These are phyloP conservation scores for Listrodromus nycthemerus DNA, from an alignment of 2,888 invertebrate species.

Conservation along the genomic window DNA sequence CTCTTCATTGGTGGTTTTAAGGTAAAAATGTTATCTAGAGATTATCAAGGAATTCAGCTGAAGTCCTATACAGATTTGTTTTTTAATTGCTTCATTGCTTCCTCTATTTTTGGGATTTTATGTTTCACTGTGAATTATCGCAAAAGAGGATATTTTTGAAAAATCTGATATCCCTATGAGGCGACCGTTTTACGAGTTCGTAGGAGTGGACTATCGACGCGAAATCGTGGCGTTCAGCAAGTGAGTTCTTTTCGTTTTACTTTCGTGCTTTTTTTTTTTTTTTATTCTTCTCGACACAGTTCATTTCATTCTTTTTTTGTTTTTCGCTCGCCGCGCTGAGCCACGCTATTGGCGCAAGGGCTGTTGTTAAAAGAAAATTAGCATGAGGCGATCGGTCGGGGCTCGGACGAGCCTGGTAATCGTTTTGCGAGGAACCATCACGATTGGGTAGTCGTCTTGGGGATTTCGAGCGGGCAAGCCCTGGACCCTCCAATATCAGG, in stretches of 20 bases:
- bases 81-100: no score
- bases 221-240: slow-evolving; percentile 20
- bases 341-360: slow-evolving; percentile 81
- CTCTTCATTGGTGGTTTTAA: not conserved
- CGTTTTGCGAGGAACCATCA: slow-evolving; percentile 77
- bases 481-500: slow-evolving; percentile 75
- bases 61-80: no score
- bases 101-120: no score
- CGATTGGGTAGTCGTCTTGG: slow-evolving; percentile 79
- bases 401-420: slow-evolving; percentile 76
- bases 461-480: slow-evolving; percentile 60
- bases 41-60: no score
- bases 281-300: not conserved
- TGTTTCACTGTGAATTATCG: no score
- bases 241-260: slow-evolving; percentile 61
- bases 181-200: slow-evolving; percentile 42
- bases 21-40: no score
- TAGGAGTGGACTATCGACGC: slow-evolving; percentile 18
- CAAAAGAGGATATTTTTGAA: not conserved
- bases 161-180: not conserved
- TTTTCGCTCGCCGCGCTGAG: slow-evolving; percentile 50
- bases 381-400: slow-evolving; percentile 82
- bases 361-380: slow-evolving; percentile 83
- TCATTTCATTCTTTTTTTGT: slow-evolving; percentile 65
- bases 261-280: slow-evolving; percentile 36